A percentile compares a stretch with the other conserved stretches of the same genome.
phyloP scores from a whole-genome alignment of 2,113 vertebrate species.

The Phylloscopus trochiloides region DNA sequence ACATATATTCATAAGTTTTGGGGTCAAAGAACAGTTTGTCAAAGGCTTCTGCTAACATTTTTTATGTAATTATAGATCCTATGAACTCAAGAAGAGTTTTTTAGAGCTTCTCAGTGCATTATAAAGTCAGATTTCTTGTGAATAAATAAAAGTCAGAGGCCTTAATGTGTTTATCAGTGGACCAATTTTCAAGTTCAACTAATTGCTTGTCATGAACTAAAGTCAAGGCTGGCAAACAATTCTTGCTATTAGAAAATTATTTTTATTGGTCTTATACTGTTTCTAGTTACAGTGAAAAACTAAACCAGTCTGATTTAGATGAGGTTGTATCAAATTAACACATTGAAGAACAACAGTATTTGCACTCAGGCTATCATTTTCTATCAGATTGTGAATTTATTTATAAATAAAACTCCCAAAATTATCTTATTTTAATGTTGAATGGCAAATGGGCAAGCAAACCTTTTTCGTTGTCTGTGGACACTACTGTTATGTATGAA shows the following conservation, averaged over 20 bases:
- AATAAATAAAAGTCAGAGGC: not conserved
- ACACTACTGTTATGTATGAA: not conserved
- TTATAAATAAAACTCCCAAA: not conserved
- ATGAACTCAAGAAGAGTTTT: not conserved
- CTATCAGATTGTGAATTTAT: not conserved
- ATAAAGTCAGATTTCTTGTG: not conserved
- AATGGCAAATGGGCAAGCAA: not conserved
- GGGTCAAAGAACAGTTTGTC: not conserved
- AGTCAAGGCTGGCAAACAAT: not conserved
- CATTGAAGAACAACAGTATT: not conserved
- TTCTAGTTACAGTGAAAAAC: not conserved
- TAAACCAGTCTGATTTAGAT: not conserved
- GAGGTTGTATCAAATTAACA: not conserved
- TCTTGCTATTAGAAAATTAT: not conserved
- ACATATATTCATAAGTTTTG: not conserved
- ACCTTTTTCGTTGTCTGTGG: not conserved
- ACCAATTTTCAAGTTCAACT: not conserved
- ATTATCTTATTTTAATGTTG: not conserved
- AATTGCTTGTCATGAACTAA: not conserved
- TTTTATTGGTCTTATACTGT: not conserved
- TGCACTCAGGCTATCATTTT: not conserved
- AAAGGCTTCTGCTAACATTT: not conserved
- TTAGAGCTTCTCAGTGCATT: not conserved
- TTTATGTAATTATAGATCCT: not conserved
- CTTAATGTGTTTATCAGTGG: not conserved